Evolutionary conservation across 2,797 vertebrate genomes (phyloP).

Genomic region (Chelon auratus): DNA sequence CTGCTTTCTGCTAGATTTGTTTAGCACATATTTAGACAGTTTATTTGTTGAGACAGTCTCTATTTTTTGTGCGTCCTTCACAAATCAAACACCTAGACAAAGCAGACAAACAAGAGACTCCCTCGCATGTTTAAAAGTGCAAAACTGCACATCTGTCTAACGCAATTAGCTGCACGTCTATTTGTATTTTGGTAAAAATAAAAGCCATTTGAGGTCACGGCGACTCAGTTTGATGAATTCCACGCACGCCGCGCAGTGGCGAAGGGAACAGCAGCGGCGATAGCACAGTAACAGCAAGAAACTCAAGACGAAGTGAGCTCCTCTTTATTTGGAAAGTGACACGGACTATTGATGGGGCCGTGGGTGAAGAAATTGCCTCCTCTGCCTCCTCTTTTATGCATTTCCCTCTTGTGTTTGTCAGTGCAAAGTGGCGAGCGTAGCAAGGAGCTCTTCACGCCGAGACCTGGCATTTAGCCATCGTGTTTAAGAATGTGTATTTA

Average conservation of each 20-base stretch:
- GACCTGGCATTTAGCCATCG: slow-evolving; percentile 32
- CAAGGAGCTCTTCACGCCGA: not conserved
- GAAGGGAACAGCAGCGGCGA: slow-evolving; percentile 1
- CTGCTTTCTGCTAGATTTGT: slow-evolving; percentile 6
- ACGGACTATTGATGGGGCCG: not conserved
- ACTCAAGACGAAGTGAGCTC: not conserved
- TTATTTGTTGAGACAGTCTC: slow-evolving; percentile 1
- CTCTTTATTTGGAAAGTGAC: slow-evolving; percentile 16
- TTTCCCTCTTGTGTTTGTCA: slow-evolving; percentile 29
- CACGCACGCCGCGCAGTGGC: not conserved
- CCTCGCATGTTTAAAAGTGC: not conserved
- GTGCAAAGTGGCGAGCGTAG: not conserved
- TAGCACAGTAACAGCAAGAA: not conserved
- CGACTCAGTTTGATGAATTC: not conserved
- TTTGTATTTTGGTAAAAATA: slow-evolving; percentile 7
- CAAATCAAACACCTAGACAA: slow-evolving; percentile 17
- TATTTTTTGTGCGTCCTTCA: slow-evolving; percentile 28
- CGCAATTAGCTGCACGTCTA: slow-evolving; percentile 1
- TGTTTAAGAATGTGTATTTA: slow-evolving; percentile 22
- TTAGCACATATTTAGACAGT: not conserved
- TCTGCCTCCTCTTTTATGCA: slow-evolving; percentile 2
- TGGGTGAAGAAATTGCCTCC: slow-evolving; percentile 14
- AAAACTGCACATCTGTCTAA: slow-evolving; percentile 17
- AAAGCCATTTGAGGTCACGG: slow-evolving; percentile 5
- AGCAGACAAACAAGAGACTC: slow-evolving; percentile 5